These are phyloP conservation scores for Hydrophis major DNA, from an alignment of 2,797 vertebrate species.

Conservation along the genomic window DNA sequence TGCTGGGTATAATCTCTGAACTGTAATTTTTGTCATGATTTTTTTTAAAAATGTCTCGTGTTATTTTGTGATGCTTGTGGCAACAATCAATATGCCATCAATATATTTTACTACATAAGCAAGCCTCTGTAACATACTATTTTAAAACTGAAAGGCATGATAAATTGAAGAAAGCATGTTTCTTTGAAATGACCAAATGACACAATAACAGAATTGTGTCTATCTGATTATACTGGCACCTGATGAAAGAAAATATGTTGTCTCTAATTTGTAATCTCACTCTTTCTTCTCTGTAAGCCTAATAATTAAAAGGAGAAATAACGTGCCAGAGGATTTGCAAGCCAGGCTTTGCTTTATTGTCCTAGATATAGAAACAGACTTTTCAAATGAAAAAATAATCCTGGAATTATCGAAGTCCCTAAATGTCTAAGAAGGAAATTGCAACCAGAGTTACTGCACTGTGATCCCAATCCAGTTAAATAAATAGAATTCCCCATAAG, in stretches of 20 bases:
- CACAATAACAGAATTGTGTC: neutral
- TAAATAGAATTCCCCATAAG: no score
- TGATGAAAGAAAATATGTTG: conserved; percentile 18
- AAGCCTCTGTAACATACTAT: conserved; percentile 7
- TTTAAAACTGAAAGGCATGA: conserved; percentile 16
- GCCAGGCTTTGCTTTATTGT: neutral
- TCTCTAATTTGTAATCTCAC: conserved; percentile 23
- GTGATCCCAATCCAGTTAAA: neutral
- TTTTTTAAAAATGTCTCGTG: neutral
- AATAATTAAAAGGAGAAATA: conserved; percentile 6
- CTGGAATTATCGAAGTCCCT: neutral
- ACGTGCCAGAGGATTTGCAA: neutral
- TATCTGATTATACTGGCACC: neutral
- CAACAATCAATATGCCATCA: neutral
- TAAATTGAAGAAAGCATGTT: conserved; percentile 22
- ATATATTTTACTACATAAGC: neutral
- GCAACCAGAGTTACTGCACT: neutral
- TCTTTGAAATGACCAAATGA: conserved; percentile 14
- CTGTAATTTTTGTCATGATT: neutral
- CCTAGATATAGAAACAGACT: conserved; percentile 3
- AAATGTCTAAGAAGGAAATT: neutral
- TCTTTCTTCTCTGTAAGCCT: neutral
- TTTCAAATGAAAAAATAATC: conserved; percentile 3
- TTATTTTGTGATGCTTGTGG: neutral
- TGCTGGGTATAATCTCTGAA: neutral